These are phyloP conservation scores for Pycnonotus jocosus DNA, from an alignment of 2,113 vertebrate genomes.

Conservation along the genomic window DNA sequence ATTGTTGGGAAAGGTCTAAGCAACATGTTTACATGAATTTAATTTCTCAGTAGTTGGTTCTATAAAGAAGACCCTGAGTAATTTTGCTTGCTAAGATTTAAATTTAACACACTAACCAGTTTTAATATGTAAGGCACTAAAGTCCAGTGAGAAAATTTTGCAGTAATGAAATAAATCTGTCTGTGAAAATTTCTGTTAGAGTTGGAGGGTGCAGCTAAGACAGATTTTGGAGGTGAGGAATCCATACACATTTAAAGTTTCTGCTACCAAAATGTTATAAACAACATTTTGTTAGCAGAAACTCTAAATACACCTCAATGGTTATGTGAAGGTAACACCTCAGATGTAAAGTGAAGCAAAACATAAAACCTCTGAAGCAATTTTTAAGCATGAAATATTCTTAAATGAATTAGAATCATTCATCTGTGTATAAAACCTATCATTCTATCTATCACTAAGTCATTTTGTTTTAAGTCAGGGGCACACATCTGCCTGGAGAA, in stretches of 20 bases:
- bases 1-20: neutral
- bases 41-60: neutral
- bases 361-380: neutral
- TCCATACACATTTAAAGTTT: neutral
- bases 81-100: neutral
- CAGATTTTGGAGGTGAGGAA: accelerated
- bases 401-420: neutral
- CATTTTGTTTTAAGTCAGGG: neutral
- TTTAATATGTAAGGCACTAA: neutral
- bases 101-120: neutral
- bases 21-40: neutral
- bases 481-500: neutral
- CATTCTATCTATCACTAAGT: neutral
- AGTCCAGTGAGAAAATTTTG: neutral
- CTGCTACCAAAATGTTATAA: neutral
- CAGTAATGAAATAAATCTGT: neutral
- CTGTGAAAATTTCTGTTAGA: neutral
- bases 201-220: neutral
- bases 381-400: neutral
- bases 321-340: neutral
- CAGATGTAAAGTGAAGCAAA: neutral
- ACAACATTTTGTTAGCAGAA: neutral
- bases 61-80: neutral
- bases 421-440: neutral
- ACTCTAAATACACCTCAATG: neutral